A percentile compares a stretch with the other conserved stretches of the same genome.
These are phyloP conservation scores for Hypsibius dujardini DNA, from an alignment of 1,140 invertebrate species.

Conservation along the genomic window DNA sequence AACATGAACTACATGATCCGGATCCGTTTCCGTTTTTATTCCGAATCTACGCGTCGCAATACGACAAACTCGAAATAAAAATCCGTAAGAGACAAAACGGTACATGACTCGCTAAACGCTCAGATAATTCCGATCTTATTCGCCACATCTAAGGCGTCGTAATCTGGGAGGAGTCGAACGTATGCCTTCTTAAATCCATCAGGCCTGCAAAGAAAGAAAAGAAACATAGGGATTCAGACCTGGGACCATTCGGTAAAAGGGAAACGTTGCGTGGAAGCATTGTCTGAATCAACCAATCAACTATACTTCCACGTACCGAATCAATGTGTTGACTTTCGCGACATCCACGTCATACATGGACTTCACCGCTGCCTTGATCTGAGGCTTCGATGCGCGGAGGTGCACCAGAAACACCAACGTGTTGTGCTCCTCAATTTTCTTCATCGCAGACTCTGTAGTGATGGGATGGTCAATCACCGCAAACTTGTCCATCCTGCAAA, in stretches of 20 bases:
- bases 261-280: too few species aligned
- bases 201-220: conserved; percentile 45
- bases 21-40: too few species aligned
- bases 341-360: conserved; percentile 97
- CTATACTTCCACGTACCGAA: conserved; percentile 47
- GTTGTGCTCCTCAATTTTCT: conserved; percentile 99
- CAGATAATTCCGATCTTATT: conserved; percentile 92
- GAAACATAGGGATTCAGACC: conserved; percentile 17
- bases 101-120: too few species aligned
- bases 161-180: conserved; percentile 83
- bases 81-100: too few species aligned
- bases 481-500: conserved; percentile 88
- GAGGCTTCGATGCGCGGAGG: conserved; percentile 86
- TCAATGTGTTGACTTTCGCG: conserved; percentile 89
- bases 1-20: too few species aligned
- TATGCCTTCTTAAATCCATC: conserved; percentile 99
- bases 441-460: conserved; percentile 99
- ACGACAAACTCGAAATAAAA: too few species aligned
- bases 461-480: conserved; percentile 94
- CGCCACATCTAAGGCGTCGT: conserved; percentile 95
- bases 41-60: too few species aligned
- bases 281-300: too few species aligned
- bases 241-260: too few species aligned
- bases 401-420: conserved; percentile 97
- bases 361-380: conserved; percentile 78